A percentile compares a stretch with the other conserved stretches of the same genome.
phyloP scores from a whole-genome alignment of 2,888 invertebrate species.

The Rhorus exstirpatorius region DNA sequence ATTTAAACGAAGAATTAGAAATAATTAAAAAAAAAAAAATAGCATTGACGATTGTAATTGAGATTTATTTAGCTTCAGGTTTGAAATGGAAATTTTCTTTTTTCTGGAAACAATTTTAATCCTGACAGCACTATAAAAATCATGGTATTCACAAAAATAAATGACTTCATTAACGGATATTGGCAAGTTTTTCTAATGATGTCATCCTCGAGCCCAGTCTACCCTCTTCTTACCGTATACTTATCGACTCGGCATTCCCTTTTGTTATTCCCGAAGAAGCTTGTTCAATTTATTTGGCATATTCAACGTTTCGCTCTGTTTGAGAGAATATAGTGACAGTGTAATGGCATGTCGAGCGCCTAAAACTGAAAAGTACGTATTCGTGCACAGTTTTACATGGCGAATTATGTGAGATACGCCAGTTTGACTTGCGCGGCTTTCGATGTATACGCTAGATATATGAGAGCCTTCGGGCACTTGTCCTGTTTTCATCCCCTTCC shows the following conservation, averaged over 20 bases:
- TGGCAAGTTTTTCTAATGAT: background rate
- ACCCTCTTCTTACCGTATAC: background rate
- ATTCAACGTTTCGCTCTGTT: background rate
- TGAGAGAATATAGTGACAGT: background rate
- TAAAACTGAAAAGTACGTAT: background rate
- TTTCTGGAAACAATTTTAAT: too few species aligned
- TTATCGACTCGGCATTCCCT: background rate
- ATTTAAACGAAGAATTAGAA: too few species aligned
- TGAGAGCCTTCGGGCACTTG: background rate
- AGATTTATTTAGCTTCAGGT: too few species aligned
- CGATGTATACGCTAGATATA: background rate
- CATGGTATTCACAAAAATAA: too few species aligned
- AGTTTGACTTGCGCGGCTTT: background rate
- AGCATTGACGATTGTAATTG: too few species aligned
- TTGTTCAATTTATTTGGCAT: background rate
- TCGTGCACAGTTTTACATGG: background rate
- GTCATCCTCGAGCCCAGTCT: background rate
- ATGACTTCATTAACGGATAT: background rate
- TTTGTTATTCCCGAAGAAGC: background rate
- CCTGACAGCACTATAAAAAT: too few species aligned
- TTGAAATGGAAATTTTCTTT: too few species aligned
- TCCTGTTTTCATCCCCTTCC: conserved; percentile 14
- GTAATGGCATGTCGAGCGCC: background rate
- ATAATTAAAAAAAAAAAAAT: too few species aligned
- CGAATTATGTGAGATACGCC: background rate